These are phyloP conservation scores for Centrocercus urophasianus DNA, from an alignment of 2,113 vertebrate genomes.

Conservation along the genomic window DNA sequence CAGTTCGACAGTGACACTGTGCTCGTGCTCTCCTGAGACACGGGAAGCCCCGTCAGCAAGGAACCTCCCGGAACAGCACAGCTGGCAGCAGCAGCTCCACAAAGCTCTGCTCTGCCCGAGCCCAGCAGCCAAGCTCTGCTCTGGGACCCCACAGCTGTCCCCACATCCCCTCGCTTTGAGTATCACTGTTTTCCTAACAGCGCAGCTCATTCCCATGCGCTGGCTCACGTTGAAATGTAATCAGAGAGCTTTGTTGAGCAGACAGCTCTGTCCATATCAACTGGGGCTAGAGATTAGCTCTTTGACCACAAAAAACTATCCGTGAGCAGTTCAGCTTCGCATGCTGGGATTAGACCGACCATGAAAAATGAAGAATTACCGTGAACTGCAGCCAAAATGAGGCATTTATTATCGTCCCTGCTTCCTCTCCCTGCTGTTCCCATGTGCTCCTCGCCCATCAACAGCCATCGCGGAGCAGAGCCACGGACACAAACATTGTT, in stretches of 20 bases:
- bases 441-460: neutral
- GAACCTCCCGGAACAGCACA: neutral
- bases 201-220: rapidly evolving
- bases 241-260: neutral
- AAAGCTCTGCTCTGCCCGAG: neutral
- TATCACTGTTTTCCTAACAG: rapidly evolving
- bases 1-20: neutral
- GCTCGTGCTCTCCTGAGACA: neutral
- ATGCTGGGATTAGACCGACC: neutral
- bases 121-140: neutral
- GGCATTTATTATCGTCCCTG: neutral
- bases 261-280: neutral
- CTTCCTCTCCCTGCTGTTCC: neutral
- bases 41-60: neutral
- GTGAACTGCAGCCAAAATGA: neutral
- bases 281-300: neutral
- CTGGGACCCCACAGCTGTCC: neutral
- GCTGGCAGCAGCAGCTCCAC: neutral
- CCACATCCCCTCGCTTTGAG: too few relatives aligned
- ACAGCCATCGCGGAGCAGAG: neutral
- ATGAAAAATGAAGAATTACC: neutral
- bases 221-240: rapidly evolving
- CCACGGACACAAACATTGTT: neutral
- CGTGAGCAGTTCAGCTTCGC: neutral
- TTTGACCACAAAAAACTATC: neutral